These are phyloP conservation scores for Serripes groenlandicus DNA, from an alignment of 2,888 invertebrate species.

Conservation along the genomic window DNA sequence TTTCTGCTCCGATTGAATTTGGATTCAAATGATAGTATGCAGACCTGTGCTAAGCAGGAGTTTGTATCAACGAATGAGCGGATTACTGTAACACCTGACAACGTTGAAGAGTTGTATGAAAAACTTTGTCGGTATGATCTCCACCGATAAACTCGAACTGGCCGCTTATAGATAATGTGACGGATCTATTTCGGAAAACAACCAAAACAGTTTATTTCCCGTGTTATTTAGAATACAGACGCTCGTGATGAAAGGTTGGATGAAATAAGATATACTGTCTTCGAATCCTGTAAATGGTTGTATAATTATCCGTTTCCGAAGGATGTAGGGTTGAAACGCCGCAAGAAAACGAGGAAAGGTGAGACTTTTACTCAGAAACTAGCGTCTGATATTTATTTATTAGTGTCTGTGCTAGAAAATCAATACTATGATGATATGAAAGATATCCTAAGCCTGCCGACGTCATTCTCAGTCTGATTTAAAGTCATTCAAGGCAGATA, in stretches of 20 bases:
- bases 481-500: background rate
- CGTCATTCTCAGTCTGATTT: background rate
- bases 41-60: background rate
- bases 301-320: slow-evolving; percentile 1
- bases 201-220: background rate
- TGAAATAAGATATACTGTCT: background rate
- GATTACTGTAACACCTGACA: background rate
- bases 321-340: background rate
- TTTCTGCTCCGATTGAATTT: too few relatives aligned
- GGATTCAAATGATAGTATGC: too few relatives aligned
- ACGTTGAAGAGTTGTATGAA: background rate
- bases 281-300: background rate
- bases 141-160: too few relatives aligned
- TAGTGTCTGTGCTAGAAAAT: too few relatives aligned
- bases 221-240: background rate
- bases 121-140: background rate
- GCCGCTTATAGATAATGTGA: background rate
- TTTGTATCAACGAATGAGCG: background rate
- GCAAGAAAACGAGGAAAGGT: slow-evolving; percentile 6
- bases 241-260: background rate
- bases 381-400: slow-evolving; percentile 1
- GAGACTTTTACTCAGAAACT: slow-evolving; percentile 11
- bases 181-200: background rate
- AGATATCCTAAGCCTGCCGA: background rate
- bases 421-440: background rate